A percentile compares a stretch with the other conserved stretches of the same genome.
These are phyloP conservation scores for Phalloptychus januarius DNA, from an alignment of 2,797 vertebrate species.

Conservation along the genomic window DNA sequence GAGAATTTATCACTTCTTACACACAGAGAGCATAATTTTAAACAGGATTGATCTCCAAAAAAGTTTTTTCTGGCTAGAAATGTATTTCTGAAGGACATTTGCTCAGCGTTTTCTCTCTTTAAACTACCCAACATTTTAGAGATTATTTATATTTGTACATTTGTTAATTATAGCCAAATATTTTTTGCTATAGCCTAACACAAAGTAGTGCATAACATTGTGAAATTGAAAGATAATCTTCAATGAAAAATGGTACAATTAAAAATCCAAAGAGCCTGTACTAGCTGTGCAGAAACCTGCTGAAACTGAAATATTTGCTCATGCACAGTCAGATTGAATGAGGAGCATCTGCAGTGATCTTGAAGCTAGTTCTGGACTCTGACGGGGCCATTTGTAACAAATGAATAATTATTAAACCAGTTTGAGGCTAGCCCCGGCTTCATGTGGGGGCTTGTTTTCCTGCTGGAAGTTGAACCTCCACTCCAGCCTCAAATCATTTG, in stretches of 20 bases:
- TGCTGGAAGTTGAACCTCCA: no score
- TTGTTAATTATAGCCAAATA: background rate
- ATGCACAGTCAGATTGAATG: background rate
- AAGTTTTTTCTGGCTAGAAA: background rate
- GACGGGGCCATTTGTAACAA: background rate
- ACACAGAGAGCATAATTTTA: background rate
- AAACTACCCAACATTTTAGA: background rate
- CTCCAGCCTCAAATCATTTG: background rate
- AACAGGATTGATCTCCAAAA: background rate
- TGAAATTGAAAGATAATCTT: background rate
- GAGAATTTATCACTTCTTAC: background rate
- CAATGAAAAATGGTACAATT: slow-evolving; percentile 1
- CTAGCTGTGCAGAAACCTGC: background rate
- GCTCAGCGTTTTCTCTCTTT: background rate
- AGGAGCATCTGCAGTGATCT: background rate
- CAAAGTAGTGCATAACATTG: background rate
- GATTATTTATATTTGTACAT: background rate
- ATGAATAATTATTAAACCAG: background rate
- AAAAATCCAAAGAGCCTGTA: background rate
- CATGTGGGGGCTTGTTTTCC: no score
- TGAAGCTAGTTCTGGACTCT: background rate
- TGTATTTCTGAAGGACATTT: background rate
- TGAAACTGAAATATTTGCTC: background rate
- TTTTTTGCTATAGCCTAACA: background rate
- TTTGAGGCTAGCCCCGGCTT: background rate